Conservation (phyloP, 1,140 invertebrate species). For the Drosophila carrolli region DNA sequence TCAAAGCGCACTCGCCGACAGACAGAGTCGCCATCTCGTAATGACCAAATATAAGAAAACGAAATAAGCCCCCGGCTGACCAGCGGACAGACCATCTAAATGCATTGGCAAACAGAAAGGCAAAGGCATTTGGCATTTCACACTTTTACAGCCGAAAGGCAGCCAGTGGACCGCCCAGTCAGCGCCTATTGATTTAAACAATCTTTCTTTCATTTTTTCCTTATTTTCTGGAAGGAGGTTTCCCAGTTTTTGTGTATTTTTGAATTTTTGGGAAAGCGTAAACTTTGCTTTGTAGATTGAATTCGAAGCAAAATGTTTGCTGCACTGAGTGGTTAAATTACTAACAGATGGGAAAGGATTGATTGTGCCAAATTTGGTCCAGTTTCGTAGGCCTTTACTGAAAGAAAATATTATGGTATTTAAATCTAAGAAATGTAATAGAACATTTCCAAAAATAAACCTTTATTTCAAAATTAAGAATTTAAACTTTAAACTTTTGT, state of each 20-base stretch:
- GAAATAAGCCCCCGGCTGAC: conserved; percentile 36
- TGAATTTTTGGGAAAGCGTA: conserved; percentile 67
- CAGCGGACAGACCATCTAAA: conserved; percentile 56
- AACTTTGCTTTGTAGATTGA: conserved; percentile 74
- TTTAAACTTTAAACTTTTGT: too few relatives aligned
- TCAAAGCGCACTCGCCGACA: conserved; percentile 75
- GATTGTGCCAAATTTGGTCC: not conserved
- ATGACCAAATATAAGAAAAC: conserved; percentile 68
- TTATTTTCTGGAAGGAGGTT: conserved; percentile 13
- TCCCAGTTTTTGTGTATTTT: conserved; percentile 21
- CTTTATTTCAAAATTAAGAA: too few relatives aligned
- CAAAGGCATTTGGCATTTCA: conserved; percentile 77
- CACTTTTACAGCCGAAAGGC: conserved; percentile 76
- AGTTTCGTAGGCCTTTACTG: too few relatives aligned
- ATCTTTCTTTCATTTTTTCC: conserved; percentile 34
- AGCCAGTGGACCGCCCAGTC: conserved; percentile 40
- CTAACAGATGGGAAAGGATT: not conserved
- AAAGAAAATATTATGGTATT: too few relatives aligned
- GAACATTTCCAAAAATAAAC: too few relatives aligned
- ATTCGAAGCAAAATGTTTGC: conserved; percentile 44
- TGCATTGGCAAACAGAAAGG: conserved; percentile 70
- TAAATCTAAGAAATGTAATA: too few relatives aligned
- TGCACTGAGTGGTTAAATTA: conserved; percentile 2
- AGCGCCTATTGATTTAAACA: conserved; percentile 70
- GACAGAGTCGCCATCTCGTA: conserved; percentile 55